Evolutionary conservation across 2,113 vertebrate genomes (phyloP).

Genomic region (Psittacula cyanocephala): DNA sequence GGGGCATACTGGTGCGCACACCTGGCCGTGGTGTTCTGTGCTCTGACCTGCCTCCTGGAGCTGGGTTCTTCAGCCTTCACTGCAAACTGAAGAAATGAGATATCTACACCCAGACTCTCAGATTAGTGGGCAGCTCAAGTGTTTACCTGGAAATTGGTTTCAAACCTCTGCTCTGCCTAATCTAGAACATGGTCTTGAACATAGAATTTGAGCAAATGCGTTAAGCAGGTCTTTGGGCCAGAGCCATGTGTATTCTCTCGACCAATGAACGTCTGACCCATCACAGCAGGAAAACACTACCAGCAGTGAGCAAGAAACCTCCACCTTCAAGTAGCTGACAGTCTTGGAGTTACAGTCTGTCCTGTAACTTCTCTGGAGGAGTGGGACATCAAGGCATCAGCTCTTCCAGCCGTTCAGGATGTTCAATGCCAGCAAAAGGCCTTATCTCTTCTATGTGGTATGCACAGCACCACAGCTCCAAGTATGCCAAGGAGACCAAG

Average conservation of each 20-base stretch:
- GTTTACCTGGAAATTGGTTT: not conserved
- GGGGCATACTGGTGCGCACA: not conserved
- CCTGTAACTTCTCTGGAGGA: not conserved
- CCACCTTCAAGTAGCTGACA: not conserved
- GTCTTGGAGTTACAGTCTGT: not conserved
- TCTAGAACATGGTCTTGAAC: not conserved
- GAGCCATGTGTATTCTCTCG: not conserved
- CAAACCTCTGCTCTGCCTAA: not conserved
- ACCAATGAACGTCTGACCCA: not conserved
- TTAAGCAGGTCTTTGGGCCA: not conserved
- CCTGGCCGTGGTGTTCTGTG: not conserved
- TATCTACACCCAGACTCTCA: fast-evolving
- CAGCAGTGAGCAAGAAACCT: not conserved
- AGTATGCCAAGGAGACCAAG: not conserved
- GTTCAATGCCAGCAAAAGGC: not conserved
- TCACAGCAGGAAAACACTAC: not conserved
- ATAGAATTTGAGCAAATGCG: not conserved
- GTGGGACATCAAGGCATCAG: not conserved
- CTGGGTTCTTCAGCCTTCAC: not conserved
- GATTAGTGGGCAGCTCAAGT: not conserved
- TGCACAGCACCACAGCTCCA: not conserved
- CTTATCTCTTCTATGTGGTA: not conserved
- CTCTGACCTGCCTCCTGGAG: not conserved
- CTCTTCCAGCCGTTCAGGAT: not conserved
- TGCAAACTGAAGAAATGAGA: not conserved